Percentiles rank a stretch among this genome's conserved stretches.
Conservation (phyloP, 2,113 vertebrate genomes). For the Daboia siamensis region DNA sequence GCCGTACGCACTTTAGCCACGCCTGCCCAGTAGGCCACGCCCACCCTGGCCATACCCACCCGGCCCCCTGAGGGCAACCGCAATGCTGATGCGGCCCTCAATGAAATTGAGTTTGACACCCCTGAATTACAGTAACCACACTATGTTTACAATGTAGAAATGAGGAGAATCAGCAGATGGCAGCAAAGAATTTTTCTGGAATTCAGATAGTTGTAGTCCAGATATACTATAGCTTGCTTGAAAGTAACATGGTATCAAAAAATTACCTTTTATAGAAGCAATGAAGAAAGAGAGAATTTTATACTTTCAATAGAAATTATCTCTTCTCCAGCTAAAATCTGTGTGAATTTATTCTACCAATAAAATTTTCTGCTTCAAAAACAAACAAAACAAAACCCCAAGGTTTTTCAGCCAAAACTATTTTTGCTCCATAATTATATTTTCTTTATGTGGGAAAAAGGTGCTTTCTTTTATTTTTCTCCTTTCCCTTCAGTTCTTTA, state of each 20-base stretch:
- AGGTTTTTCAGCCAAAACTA: neutral
- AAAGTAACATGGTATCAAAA: neutral
- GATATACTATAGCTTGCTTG: neutral
- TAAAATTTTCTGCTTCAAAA: neutral
- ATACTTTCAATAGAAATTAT: neutral
- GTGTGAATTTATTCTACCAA: neutral
- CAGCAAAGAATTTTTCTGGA: neutral
- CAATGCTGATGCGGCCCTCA: too few species aligned
- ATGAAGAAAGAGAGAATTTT: neutral
- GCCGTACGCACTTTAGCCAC: too few species aligned
- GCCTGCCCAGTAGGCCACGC: too few species aligned
- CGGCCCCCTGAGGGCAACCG: too few species aligned
- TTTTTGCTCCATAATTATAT: slow-evolving; percentile 42
- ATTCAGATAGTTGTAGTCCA: neutral
- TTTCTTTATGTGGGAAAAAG: slow-evolving; percentile 49
- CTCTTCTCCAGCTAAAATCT: neutral
- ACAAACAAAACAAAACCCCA: neutral
- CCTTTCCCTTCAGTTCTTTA: slow-evolving; percentile 40
- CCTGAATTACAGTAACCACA: neutral
- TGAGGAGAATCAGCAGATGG: neutral
- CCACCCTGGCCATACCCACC: too few species aligned
- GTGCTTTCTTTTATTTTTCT: neutral
- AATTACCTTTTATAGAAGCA: neutral
- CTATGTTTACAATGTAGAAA: neutral
- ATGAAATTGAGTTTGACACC: too few species aligned